These are phyloP conservation scores for Zapus hudsonius DNA, from an alignment of 2,113 vertebrate genomes.

Conservation along the genomic window DNA sequence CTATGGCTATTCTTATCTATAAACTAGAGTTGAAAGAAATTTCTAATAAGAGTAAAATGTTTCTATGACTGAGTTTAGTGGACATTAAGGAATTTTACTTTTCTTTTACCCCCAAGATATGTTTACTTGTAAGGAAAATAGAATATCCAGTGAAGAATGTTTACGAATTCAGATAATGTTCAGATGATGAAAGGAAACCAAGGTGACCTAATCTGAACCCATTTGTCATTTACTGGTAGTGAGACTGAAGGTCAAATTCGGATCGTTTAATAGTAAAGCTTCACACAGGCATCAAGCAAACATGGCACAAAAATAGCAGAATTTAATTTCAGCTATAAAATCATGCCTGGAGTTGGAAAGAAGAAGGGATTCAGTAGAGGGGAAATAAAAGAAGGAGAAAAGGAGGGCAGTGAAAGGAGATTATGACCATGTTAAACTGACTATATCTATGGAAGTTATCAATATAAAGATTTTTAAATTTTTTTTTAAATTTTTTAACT, in stretches of 20 bases:
- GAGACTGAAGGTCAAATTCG: neutral
- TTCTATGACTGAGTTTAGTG: conserved; percentile 20
- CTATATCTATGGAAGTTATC: too few relatives aligned
- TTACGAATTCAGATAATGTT: neutral
- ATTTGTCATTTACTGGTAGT: neutral
- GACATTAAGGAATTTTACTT: neutral
- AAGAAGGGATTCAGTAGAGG: too few relatives aligned
- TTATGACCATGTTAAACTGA: too few relatives aligned
- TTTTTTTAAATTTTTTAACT: too few relatives aligned
- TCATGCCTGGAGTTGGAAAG: neutral
- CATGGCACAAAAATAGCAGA: neutral
- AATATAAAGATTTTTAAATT: too few relatives aligned
- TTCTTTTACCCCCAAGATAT: neutral
- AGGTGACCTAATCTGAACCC: conserved; percentile 21
- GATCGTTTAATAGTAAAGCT: neutral
- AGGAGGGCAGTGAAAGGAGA: too few relatives aligned
- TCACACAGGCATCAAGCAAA: neutral
- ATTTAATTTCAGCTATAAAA: conserved; percentile 33
- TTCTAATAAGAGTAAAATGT: conserved; percentile 36
- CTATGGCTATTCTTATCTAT: neutral
- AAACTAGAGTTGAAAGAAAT: conserved; percentile 38
- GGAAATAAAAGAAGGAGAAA: too few relatives aligned
- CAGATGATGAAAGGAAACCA: neutral
- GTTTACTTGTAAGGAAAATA: conserved; percentile 21
- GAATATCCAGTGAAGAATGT: neutral